These are phyloP conservation scores for Myotis planiceps DNA, from an alignment of 2,797 vertebrate species.

Conservation along the genomic window DNA sequence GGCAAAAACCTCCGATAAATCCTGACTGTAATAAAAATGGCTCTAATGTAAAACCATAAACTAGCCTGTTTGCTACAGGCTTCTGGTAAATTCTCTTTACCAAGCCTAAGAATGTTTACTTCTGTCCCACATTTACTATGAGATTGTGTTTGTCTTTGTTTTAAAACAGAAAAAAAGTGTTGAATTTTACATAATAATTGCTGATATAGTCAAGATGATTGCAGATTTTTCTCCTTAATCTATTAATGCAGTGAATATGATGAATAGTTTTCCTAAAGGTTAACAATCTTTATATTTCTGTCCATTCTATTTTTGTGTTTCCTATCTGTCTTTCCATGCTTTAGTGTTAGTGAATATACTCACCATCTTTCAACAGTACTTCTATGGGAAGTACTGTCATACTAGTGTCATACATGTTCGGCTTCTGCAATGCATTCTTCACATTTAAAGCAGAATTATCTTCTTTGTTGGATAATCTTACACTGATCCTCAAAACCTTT, in stretches of 20 bases:
- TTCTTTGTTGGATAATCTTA: background rate
- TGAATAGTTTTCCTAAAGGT: constrained; percentile 9
- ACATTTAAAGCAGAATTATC: constrained; percentile 18
- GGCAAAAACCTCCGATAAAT: background rate
- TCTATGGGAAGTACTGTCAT: too few species aligned
- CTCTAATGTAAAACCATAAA: background rate
- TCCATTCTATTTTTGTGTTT: background rate
- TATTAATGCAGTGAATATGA: background rate
- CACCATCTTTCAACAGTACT: background rate
- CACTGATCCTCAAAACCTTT: background rate
- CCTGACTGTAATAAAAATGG: background rate
- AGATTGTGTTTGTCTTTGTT: background rate
- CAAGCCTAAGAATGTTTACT: background rate
- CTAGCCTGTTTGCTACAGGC: background rate
- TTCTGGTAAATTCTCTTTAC: background rate
- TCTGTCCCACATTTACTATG: background rate
- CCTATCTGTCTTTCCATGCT: background rate
- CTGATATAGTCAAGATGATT: background rate
- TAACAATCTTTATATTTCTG: background rate
- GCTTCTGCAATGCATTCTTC: background rate
- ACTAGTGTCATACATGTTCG: constrained; percentile 42
- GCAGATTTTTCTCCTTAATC: background rate
- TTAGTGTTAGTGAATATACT: background rate
- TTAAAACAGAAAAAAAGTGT: background rate
- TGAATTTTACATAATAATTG: constrained; percentile 22